These are phyloP conservation scores for Peromyscus nudipes DNA, from an alignment of 2,797 vertebrate genomes.

Conservation along the genomic window DNA sequence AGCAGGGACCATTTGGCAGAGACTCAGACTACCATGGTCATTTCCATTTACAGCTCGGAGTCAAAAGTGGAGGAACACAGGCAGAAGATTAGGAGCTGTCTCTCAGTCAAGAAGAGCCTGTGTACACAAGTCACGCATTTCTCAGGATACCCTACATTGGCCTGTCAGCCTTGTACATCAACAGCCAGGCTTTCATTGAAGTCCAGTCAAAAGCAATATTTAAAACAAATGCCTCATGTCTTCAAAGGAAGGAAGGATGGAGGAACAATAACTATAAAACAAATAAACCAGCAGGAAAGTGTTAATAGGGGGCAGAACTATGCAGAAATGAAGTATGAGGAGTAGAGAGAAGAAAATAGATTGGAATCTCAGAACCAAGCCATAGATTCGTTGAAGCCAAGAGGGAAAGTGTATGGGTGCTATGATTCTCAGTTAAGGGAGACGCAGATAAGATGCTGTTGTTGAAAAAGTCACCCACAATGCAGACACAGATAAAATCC, in stretches of 20 bases:
- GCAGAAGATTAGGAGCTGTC: neutral
- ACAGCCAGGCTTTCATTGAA: neutral
- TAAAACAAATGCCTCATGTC: neutral
- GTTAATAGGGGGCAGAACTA: neutral
- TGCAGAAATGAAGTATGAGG: neutral
- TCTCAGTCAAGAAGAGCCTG: neutral
- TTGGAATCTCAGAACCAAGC: slow-evolving; percentile 11
- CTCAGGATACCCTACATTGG: neutral
- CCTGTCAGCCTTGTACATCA: neutral
- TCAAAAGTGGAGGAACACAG: neutral
- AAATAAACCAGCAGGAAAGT: neutral
- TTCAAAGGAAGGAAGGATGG: neutral
- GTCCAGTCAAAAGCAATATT: neutral
- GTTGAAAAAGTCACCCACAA: neutral
- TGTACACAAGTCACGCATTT: neutral
- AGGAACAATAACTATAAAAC: neutral
- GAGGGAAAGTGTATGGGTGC: neutral
- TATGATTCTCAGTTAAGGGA: neutral
- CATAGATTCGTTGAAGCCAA: slow-evolving; percentile 4
- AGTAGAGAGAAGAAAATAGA: neutral
- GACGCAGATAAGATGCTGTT: neutral
- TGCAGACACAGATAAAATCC: neutral
- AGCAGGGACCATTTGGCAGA: neutral
- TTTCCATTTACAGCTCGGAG: neutral
- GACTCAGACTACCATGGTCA: neutral